Base-by-base conservation (phyloP, 30 jellyfish, hydroid and myxozoan species). In the Rhopilema esculentum region DNA sequence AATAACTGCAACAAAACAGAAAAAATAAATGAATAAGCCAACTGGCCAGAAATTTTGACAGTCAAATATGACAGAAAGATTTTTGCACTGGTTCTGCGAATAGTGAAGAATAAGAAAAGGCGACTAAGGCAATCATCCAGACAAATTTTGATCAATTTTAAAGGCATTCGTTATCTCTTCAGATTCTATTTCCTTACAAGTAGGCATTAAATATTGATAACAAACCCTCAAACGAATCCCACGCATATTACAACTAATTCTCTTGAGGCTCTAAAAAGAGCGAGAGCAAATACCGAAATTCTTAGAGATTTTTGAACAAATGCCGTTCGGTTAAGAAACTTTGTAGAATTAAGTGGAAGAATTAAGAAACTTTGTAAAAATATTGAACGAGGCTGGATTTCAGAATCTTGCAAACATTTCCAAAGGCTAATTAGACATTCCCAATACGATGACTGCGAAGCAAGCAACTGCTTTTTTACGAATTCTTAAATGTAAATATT, bases 1-100 rank as follows among this genome's bases (percentile, higher is more conserved):
- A 9, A 66, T 25, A 12, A 72, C 86, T 84, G 71, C 22, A 84
- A 84, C 20, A 28, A 4, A 21, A 62, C 61, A 51, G 20, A 77
- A 50, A 66, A 40, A 40, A 40, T 40, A 40, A 40, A 40, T 40
- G 57, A n/a, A n/a, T n/a, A n/a, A n/a, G n/a, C n/a, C n/a, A n/a
- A n/a, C n/a, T n/a, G n/a, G n/a, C n/a, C n/a, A n/a, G n/a, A n/a
- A n/a, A n/a, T n/a, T n/a, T n/a, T n/a, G n/a, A n/a, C n/a, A n/a
- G n/a, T n/a, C n/a, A n/a, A n/a, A n/a, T n/a, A n/a, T n/a, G n/a
- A n/a, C n/a, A n/a, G n/a, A n/a, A n/a, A n/a, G n/a, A n/a, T n/a
- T n/a, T n/a, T n/a, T n/a, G n/a, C n/a, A n/a, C n/a, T n/a, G n/a
- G n/a, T n/a, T n/a, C n/a, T n/a, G n/a, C n/a, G n/a, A n/a, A n/a